Evolutionary conservation across 2,113 vertebrate species (phyloP).

Genomic region (Salvator merianae): DNA sequence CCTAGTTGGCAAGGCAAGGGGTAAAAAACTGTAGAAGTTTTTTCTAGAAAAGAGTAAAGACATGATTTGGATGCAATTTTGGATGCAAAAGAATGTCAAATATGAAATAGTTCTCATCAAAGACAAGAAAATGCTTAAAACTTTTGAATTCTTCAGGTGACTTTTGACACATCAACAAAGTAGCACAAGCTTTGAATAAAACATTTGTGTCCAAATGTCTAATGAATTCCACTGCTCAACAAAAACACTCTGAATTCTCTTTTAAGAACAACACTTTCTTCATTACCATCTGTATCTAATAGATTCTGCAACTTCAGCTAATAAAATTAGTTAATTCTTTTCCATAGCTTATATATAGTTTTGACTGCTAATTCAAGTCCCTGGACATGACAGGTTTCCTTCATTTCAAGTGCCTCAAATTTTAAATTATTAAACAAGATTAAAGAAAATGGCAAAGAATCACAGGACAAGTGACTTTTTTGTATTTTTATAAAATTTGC

Average conservation of each 20-base stretch:
- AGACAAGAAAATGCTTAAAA: not conserved
- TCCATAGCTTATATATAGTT: not conserved
- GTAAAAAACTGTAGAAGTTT: not conserved
- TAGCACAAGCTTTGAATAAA: not conserved
- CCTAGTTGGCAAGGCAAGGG: no score
- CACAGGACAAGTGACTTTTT: not conserved
- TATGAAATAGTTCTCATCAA: not conserved
- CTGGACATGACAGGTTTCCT: not conserved
- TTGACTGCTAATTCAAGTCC: not conserved
- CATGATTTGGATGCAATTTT: not conserved
- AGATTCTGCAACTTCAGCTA: not conserved
- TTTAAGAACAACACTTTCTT: not conserved
- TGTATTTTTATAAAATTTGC: slow-evolving; percentile 72
- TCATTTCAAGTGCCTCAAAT: not conserved
- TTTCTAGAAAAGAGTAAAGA: not conserved
- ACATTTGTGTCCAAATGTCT: not conserved
- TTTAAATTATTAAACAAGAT: not conserved
- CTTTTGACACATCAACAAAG: not conserved
- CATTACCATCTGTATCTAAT: not conserved
- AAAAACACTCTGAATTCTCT: not conserved
- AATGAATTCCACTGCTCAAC: not conserved
- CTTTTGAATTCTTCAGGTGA: not conserved
- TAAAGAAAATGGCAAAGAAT: not conserved
- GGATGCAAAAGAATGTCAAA: not conserved
- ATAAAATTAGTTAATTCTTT: not conserved